Percentiles rank a stretch among this genome's conserved stretches.
These are phyloP conservation scores for Cheiracanthium punctorium DNA, from an alignment of 2,888 invertebrate genomes.

Conservation along the genomic window DNA sequence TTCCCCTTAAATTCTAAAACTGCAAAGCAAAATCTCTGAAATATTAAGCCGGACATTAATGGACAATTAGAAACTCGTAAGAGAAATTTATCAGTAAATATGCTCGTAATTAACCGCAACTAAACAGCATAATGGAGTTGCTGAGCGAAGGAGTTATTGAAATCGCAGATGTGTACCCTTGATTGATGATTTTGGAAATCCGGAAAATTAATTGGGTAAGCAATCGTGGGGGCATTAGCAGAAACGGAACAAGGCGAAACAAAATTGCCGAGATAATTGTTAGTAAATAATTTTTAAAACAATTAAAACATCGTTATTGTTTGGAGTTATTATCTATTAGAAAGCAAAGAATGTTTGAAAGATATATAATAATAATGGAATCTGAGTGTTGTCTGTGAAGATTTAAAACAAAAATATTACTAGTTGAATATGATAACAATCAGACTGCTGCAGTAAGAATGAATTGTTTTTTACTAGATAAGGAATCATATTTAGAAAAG, in stretches of 20 bases:
- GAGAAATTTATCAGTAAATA: not conserved
- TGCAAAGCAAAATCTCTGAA: not conserved
- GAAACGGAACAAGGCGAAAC: not conserved
- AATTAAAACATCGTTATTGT: not conserved
- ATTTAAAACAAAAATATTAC: too few species aligned
- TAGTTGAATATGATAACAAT: too few species aligned
- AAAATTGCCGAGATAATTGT: not conserved
- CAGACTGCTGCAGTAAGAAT: too few species aligned
- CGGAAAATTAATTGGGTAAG: not conserved
- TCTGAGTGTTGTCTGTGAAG: too few species aligned
- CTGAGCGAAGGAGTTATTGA: not conserved
- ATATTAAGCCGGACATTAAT: not conserved
- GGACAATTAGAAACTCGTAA: not conserved
- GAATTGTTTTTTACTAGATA: too few species aligned
- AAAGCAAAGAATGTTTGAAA: too few species aligned
- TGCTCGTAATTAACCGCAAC: not conserved
- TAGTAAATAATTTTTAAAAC: not conserved
- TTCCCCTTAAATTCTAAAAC: too few species aligned
- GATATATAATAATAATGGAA: too few species aligned
- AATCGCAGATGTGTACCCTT: not conserved
- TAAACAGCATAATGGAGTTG: not conserved
- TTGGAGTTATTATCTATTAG: too few species aligned
- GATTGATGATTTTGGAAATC: conserved; percentile 5
- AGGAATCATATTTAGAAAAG: too few species aligned
- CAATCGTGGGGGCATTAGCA: not conserved